Percentiles rank a stretch among this genome's conserved stretches.
Conservation (phyloP, 2,113 vertebrate genomes). For the Clarias magur region DNA sequence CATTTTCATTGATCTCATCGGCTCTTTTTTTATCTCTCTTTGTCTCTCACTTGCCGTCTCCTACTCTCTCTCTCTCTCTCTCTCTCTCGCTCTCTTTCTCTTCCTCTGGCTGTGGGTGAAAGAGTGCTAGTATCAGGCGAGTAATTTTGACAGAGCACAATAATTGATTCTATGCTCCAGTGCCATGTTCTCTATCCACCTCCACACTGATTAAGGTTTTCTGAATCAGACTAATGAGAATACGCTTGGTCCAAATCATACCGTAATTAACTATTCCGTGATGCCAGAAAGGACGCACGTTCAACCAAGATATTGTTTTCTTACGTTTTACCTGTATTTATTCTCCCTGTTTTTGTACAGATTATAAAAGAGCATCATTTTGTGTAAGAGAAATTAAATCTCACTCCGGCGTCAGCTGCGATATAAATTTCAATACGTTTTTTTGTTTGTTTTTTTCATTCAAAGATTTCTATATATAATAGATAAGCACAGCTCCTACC, state of each 20-base stretch:
- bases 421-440: background rate
- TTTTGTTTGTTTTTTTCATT: background rate
- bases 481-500: background rate
- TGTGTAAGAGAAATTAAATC: background rate
- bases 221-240: conserved; percentile 52
- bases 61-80: conserved; percentile 24
- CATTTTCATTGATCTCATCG: conserved; percentile 31
- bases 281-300: conserved; percentile 41
- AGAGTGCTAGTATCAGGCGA: conserved; percentile 34
- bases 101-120: conserved; percentile 20
- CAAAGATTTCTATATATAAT: background rate
- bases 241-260: conserved; percentile 51
- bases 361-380: conserved; percentile 20
- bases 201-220: conserved; percentile 54
- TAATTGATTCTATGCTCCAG: conserved; percentile 45
- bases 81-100: conserved; percentile 3
- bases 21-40: background rate
- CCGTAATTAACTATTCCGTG: conserved; percentile 47
- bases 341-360: background rate
- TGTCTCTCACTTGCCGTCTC: background rate
- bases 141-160: conserved; percentile 41
- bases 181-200: conserved; percentile 47
- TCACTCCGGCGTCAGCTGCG: background rate
- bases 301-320: conserved; percentile 26
- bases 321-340: background rate